Evolutionary conservation across 2,113 vertebrate species (phyloP), one percentile per base, ranked within the genome.

Genomic region (Lepus europaeus): DNA sequence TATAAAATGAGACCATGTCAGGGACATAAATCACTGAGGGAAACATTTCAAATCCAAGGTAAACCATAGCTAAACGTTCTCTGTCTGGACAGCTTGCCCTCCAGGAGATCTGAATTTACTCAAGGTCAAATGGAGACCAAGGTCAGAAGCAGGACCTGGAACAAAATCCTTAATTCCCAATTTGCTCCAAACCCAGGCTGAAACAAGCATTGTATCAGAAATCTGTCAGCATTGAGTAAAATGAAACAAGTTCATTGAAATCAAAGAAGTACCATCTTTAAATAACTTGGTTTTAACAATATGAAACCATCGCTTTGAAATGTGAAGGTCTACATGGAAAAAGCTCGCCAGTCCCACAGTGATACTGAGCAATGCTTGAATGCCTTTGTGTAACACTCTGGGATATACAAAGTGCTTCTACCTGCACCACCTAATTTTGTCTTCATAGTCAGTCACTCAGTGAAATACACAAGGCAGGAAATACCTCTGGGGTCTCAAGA

Each of bases 1-100:
- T 96, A 97, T 89, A 69, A 98, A 98, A 94, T 80, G 49, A 92
- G 96, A 70, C 56, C 23, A 82, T n/a, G 45, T 97, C 6, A 19
- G 74, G 92, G 8, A 92, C 74, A 82, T 82, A 97, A 97, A 97
- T 95, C 89, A 97, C 4, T 6, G 73, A 4, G 33, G 77, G 45
- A 73, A 95, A 91, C 83, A 68, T 74, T 98, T 96, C 92, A 94
- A 36, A 95, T 89, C 20, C 78, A 79, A 96, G 93, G 81, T 64
- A 63, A 96, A 90, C 22, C 36, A 23, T 31, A 76, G 61, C n/a
- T 95, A 92, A 97, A 96, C 92, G 59, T 81, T 74, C 76, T 88
- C 77, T 97, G 76, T 39, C 96, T 76, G 91, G 92, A 95, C 80
- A 9, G 1, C 4, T 92, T 95, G 70, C 94, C 82, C 79, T 97